Evolutionary conservation across 2,888 invertebrate species (phyloP), one percentile per base, ranked within the genome.

Genomic region (Drosophila antonietae): DNA sequence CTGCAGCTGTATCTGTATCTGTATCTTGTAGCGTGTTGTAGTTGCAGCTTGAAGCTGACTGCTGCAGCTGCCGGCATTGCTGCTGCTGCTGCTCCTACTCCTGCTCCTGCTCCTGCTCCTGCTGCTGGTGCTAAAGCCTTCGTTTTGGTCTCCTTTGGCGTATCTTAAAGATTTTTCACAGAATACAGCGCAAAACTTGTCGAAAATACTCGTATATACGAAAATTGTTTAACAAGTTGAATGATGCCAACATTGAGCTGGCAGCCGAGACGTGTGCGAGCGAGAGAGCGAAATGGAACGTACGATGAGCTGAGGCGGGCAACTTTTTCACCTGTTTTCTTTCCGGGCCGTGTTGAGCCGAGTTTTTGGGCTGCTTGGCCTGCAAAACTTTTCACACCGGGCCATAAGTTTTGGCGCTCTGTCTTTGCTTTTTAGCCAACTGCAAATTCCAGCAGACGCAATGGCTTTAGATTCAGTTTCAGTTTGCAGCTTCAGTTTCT

Each of bases 191-290:
- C 37, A 53, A 87, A 89, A 89, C 69, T 87, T 89, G 85, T 80
- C 88, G 83, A 88, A 88, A 88, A 89, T 73, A 41, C 58, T 77
- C 60, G 67, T 73, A 87, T 84, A 83, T 84, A 82, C 83, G 88
- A 88, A 89, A 84, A 84, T 85, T 84, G 89, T 84, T 84, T 89
- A 84, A 84, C 84, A 89, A 89, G 78, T 89, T 89, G 72, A 80
- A 82, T 72, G 88, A 88, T 76, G 68, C 65, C 73, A 68, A 62
- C 76, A 53, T 66, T 70, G 66, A 68, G 60, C 47, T 53, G 52
- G 60, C 57, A 28, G 39, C 43, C 43, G 43, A 41, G 10, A 52
- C 31, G 8, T 43, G 52, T 20, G 68, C 28, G 28, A 28, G 28
- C 3, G 28, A 28, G 28, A 28, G 7, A 28, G 28, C 28, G 5